Evolutionary conservation across 1,140 invertebrate genomes (phyloP), one percentile per base, ranked within the genome.

Genomic region (Lepidurus apus): DNA sequence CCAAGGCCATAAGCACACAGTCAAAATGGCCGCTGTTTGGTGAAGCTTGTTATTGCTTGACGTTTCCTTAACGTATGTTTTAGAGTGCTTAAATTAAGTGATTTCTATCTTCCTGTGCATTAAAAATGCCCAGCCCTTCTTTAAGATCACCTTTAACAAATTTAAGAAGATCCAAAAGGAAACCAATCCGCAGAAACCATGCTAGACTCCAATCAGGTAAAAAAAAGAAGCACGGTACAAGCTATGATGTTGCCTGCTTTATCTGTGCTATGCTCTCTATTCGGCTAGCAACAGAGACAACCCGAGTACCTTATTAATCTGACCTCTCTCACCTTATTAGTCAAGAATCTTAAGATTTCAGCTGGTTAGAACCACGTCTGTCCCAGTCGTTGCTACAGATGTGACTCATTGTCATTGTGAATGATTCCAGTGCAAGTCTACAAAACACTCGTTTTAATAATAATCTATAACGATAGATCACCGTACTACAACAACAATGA

Each of bases 111-210:
- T 65, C 21, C 17, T 65, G 53, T 65, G 53, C 53, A n/a, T 3
- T 17, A 7, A 74, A 79, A 79, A 79, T 79, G 78, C 78, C 78
- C 7, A 79, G 78, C 53, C 74, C 78, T 34, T 79, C 78, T 26
- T 74, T 79, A 44, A 74, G 78, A 45, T 79, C 74, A 47, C 78
- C 78, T 26, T 74, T 79, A 44, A 75, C 74, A 34, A 47, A 74
- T 17, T 43, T 79, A 34, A 74, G 78, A 75, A 79, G 78, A 47
- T 79, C 78, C 34, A 79, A 79, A 74, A 73, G 78, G 78, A 79
- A 79, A 45, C 73, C 42, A 11, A 74, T 44, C 73, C 74, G 75
- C 42, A 79, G 78, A 79, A 74, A 43, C 73, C 73, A 74, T 74
- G 73, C 78, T 79, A 75, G 73, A 11, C 78, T 65, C 53, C 53